A percentile compares a stretch with the other conserved stretches of the same genome.
phyloP scores from a whole-genome alignment of 2,888 invertebrate species.

The Monoplex corrugatus region DNA sequence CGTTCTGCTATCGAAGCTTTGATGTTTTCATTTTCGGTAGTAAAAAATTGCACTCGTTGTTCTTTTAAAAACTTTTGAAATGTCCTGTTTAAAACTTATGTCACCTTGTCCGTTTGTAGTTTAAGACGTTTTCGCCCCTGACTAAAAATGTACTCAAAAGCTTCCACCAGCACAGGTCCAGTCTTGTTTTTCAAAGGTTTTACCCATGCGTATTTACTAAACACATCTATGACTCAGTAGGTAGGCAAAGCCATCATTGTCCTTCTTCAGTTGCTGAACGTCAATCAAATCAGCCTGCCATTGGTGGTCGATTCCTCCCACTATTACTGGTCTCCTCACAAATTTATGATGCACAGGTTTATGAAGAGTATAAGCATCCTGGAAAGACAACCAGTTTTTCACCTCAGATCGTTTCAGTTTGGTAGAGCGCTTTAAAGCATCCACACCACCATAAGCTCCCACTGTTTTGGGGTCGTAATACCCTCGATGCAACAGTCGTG shows the following conservation, averaged over 20 bases:
- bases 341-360: constrained; percentile 53
- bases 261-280: constrained; percentile 58
- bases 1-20: constrained; percentile 71
- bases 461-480: neutral
- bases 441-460: neutral
- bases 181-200: constrained; percentile 66
- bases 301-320: constrained; percentile 65
- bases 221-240: constrained; percentile 70
- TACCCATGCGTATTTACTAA: constrained; percentile 66
- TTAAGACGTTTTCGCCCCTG: constrained; percentile 54
- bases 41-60: constrained; percentile 63
- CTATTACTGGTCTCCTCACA: constrained; percentile 53
- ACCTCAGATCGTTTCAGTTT: too few relatives aligned
- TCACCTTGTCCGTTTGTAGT: constrained; percentile 63
- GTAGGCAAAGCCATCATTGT: constrained; percentile 66
- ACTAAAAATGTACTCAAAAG: constrained; percentile 50
- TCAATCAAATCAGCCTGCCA: constrained; percentile 44
- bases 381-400: neutral
- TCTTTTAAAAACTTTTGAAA: constrained; percentile 52
- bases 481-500: neutral
- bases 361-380: constrained; percentile 48
- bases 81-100: constrained; percentile 62
- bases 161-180: constrained; percentile 51
- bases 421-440: neutral
- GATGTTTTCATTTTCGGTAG: constrained; percentile 65